Conservation (phyloP, 2,888 invertebrate genomes). For the Cremastobaeus sp. region DNA sequence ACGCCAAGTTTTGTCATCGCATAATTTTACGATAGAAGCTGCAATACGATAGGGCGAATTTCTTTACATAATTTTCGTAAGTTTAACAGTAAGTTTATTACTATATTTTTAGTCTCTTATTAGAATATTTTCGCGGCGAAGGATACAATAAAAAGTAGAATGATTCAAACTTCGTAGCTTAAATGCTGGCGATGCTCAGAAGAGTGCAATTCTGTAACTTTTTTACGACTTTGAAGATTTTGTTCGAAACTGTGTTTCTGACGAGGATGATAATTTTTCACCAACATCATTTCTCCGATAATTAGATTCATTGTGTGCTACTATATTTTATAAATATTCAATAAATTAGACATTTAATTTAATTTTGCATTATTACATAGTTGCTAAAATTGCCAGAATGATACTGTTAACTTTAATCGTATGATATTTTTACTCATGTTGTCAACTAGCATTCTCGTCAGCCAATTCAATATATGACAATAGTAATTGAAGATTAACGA, state of each 20-base stretch:
- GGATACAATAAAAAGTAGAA: conserved; percentile 38
- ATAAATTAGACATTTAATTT: too few relatives aligned
- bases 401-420: too few relatives aligned
- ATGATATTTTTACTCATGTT: too few relatives aligned
- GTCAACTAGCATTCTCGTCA: too few relatives aligned
- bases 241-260: conserved; percentile 33
- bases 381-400: too few relatives aligned
- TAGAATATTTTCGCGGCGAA: conserved; percentile 24
- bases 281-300: background rate
- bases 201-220: conserved; percentile 56
- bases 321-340: conserved; percentile 3
- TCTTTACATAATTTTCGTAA: conserved; percentile 31
- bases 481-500: too few relatives aligned
- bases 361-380: too few relatives aligned
- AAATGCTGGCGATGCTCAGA: conserved; percentile 65
- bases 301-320: too few relatives aligned
- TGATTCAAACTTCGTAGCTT: conserved; percentile 56
- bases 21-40: conserved; percentile 13
- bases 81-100: conserved; percentile 37
- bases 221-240: conserved; percentile 47
- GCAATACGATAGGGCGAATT: background rate
- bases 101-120: conserved; percentile 24
- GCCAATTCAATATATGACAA: too few relatives aligned
- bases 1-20: conserved; percentile 35
- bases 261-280: too few relatives aligned